These are phyloP conservation scores for Hydrolagus affinis DNA, from an alignment of 2,113 vertebrate genomes.

Conservation along the genomic window DNA sequence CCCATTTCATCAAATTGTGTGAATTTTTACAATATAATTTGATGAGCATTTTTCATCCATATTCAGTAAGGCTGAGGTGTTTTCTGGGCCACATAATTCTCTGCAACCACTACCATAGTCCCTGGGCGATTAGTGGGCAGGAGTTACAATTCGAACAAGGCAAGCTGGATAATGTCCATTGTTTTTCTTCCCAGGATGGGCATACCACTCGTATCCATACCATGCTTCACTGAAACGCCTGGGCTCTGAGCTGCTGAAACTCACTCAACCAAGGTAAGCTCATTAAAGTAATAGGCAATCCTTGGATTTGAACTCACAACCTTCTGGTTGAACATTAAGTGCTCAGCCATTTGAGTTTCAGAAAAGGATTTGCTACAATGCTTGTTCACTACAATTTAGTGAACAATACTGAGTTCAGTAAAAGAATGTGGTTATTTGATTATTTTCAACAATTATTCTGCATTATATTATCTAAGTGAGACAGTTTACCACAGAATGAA, in stretches of 20 bases:
- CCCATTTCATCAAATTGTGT: not conserved
- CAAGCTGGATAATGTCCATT: not conserved
- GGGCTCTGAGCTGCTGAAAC: not conserved
- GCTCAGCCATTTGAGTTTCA: no score
- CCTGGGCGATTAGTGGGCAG: not conserved
- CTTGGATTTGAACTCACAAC: no score
- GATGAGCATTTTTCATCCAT: not conserved
- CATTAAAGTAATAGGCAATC: not conserved
- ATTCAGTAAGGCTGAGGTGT: no score
- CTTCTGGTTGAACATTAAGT: no score
- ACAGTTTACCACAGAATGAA: no score
- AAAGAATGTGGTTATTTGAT: no score
- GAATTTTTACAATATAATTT: not conserved
- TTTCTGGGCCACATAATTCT: not conserved
- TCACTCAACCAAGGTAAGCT: not conserved
- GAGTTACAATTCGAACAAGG: not conserved
- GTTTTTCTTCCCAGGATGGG: not conserved
- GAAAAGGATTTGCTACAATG: no score
- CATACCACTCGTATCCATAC: not conserved
- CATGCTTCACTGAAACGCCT: not conserved
- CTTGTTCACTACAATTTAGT: no score
- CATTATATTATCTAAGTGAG: no score
- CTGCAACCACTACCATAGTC: not conserved
- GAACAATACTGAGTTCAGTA: no score
- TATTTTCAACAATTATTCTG: no score